phyloP scores from a whole-genome alignment of 2,113 vertebrate species.

The Gymnorhina tibicen region DNA sequence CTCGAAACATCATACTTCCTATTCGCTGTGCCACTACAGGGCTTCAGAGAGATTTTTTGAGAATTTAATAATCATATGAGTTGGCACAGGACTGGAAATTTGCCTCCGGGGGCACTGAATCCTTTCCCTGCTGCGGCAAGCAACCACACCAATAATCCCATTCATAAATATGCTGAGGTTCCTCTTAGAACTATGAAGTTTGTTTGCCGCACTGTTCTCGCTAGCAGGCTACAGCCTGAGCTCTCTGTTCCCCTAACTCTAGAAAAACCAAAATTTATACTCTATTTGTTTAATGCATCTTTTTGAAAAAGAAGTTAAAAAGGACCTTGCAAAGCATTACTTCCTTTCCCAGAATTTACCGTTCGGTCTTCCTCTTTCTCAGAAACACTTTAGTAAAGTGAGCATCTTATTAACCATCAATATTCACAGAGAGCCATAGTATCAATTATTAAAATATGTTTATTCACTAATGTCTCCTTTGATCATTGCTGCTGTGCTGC shows the following conservation, averaged over 20 bases:
- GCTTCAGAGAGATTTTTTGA: not conserved
- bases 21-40: not conserved
- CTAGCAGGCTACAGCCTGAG: not conserved
- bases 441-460: not conserved
- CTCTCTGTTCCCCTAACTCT: not conserved
- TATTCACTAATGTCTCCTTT: not conserved
- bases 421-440: not conserved
- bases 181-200: not conserved
- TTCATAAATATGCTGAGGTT: constrained; percentile 31
- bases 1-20: not conserved
- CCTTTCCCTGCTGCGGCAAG: constrained; percentile 6
- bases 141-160: constrained; percentile 26
- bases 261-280: not conserved
- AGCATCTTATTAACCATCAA: not conserved
- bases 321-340: not conserved
- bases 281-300: not conserved
- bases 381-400: not conserved
- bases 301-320: not conserved
- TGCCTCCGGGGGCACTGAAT: constrained; percentile 38
- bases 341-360: constrained; percentile 1
- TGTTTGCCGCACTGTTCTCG: not conserved
- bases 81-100: constrained; percentile 14
- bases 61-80: not conserved
- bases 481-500: not conserved
- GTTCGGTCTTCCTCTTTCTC: not conserved